Percentiles rank a stretch among this genome's conserved stretches.
phyloP scores from a whole-genome alignment of 2,797 vertebrate species.

The Takifugu ocellatus region DNA sequence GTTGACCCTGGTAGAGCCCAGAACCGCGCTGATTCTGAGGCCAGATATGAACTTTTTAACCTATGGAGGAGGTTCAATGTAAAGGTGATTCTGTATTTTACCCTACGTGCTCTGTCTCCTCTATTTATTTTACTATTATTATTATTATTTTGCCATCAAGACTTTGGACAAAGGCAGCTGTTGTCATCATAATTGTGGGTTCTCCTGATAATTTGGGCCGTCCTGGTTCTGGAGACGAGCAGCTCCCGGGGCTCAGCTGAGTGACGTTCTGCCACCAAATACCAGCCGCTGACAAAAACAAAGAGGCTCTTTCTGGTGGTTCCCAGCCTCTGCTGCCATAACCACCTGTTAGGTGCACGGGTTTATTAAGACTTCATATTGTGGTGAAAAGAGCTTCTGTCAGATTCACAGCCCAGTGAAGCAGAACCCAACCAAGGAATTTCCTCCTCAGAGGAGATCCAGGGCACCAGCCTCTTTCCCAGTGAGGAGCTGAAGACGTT shows the following conservation, averaged over 20 bases:
- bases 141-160: background rate
- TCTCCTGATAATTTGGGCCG: too few species aligned
- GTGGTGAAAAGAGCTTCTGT: conserved; percentile 70
- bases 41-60: too few species aligned
- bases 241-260: conserved; percentile 41
- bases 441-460: background rate
- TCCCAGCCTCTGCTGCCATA: conserved; percentile 25
- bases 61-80: too few species aligned
- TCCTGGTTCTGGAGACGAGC: conserved; percentile 45
- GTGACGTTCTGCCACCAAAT: conserved; percentile 30
- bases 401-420: conserved; percentile 69
- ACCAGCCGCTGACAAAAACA: conserved; percentile 44
- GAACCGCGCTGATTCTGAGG: too few species aligned
- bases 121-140: too few species aligned
- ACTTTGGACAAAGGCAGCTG: background rate
- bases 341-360: conserved; percentile 54
- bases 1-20: too few species aligned
- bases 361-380: conserved; percentile 75
- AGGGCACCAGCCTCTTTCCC: too few species aligned
- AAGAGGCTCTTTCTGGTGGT: conserved; percentile 53
- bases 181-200: conserved; percentile 8
- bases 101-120: too few species aligned
- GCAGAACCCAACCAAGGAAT: conserved; percentile 67
- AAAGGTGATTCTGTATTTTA: too few species aligned
- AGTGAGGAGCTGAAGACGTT: too few species aligned